phyloP scores from a whole-genome alignment of 2,888 invertebrate species.

The Taenaris catops region DNA sequence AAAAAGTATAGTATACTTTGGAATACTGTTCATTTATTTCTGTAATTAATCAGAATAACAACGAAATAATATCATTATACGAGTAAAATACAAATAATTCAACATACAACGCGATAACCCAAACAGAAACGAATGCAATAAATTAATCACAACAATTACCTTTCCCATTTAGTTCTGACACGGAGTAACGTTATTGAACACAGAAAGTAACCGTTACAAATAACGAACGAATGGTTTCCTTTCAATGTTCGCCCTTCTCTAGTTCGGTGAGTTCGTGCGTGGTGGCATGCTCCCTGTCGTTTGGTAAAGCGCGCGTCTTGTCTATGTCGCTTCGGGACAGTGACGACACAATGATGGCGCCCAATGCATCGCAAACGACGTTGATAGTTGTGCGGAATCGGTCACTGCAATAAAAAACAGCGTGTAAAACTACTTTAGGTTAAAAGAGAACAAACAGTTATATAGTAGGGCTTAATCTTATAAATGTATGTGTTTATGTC shows the following conservation, averaged over 20 bases:
- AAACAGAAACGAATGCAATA: constrained; percentile 20
- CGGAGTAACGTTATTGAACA: constrained; percentile 47
- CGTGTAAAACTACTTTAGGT: no score
- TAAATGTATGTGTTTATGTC: no score
- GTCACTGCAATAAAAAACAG: constrained; percentile 85
- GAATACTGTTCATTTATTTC: neutral
- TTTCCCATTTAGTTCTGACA: constrained; percentile 29
- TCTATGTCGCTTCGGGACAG: constrained; percentile 87
- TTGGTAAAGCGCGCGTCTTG: constrained; percentile 52
- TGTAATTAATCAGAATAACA: neutral
- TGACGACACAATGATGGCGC: constrained; percentile 94
- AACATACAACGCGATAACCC: constrained; percentile 7
- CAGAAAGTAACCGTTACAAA: constrained; percentile 31
- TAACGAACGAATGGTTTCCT: constrained; percentile 7
- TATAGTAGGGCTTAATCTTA: no score
- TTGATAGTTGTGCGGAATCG: constrained; percentile 94
- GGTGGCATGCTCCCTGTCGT: constrained; percentile 66
- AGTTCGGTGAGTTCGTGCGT: constrained; percentile 84
- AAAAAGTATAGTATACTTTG: no score
- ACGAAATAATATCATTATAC: neutral
- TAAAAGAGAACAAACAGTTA: no score
- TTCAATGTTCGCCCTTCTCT: constrained; percentile 71
- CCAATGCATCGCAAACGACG: constrained; percentile 96
- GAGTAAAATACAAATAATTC: neutral
- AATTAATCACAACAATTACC: constrained; percentile 27